Evolutionary conservation across 2,113 vertebrate genomes (phyloP), one percentile per base, ranked within the genome.

Genomic region (Artemisiospiza belli): DNA sequence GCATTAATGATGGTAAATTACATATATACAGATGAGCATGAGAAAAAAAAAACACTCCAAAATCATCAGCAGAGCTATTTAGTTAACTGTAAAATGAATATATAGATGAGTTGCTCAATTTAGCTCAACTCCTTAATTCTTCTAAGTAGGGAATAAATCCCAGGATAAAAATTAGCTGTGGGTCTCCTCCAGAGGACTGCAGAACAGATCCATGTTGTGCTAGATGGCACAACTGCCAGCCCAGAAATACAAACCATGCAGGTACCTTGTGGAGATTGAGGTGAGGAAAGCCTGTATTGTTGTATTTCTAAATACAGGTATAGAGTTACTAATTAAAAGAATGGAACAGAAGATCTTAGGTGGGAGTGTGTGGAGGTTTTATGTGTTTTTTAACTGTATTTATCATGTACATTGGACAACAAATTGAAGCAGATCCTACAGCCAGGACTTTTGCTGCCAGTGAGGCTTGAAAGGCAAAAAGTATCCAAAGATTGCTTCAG

Each of bases 251-350:
- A 64, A 79, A 83, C 30, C 35, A 41, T 33, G 28, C 12, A 59
- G 59, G 81, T 89, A 98, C 98, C 98, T 99, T 98, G 98, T 97
- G 98, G 94, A 98, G 87, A 92, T 98, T 98, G 61, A 99, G 96
- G 47, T 98, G 98, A 51, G 99, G 97, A 88, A 99, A 98, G 30
- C 97, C 98, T 57, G 97, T 92, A 79, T 98, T 98, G 55, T 95
- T 94, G 66, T 98, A 98, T 90, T 98, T 98, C 96, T 98, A 99
- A 97, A 99, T 98, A 87, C 97, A 62, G 14, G 10, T 47, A 41
- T 41, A n/a, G 4, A 51, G 46, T 41, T 84, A 62, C 17, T 58
- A 66, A 78, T 33, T 30, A 75, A 70, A 93, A 75, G 18, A 94
- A 87, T 13, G 25, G 59, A 58, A 55, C 1, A 63, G 37, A 66